A percentile compares a stretch with the other conserved stretches of the same genome.
Evolutionary conservation across 2,113 vertebrate genomes (phyloP).

Genomic region (Sorex araneus): DNA sequence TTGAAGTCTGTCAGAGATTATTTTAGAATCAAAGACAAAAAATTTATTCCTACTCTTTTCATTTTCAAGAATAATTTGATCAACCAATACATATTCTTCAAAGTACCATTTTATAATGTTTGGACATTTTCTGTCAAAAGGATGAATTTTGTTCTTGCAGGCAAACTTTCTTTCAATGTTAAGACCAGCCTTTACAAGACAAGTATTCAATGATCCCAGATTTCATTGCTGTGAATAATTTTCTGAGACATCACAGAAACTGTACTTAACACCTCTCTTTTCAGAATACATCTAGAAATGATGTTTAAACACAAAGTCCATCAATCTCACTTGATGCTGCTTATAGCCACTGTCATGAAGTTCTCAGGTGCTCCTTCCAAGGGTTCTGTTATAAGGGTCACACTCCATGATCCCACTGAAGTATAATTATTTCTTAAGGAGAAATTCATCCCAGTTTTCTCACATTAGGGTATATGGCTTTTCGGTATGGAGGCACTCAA

Average conservation of each 20-base stretch:
- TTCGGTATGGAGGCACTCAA: background rate
- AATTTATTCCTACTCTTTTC: constrained; percentile 93
- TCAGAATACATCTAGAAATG: too few relatives aligned
- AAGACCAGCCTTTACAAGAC: too few relatives aligned
- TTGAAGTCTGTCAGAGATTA: constrained; percentile 86
- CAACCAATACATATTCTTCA: constrained; percentile 89
- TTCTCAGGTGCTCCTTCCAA: too few relatives aligned
- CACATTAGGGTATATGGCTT: background rate
- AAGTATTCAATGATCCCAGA: too few relatives aligned
- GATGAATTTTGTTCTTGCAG: constrained; percentile 87
- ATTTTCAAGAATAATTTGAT: constrained; percentile 92
- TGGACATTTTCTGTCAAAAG: constrained; percentile 93
- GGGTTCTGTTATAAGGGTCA: background rate
- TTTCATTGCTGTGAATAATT: too few relatives aligned
- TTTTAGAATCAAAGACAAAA: constrained; percentile 91
- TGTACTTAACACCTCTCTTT: too few relatives aligned
- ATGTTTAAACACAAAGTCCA: too few relatives aligned
- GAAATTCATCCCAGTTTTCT: background rate
- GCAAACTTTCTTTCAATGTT: constrained; percentile 77
- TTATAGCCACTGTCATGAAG: too few relatives aligned
- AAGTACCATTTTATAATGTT: constrained; percentile 88
- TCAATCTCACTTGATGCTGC: too few relatives aligned
- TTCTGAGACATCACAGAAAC: too few relatives aligned
- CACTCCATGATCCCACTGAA: background rate
- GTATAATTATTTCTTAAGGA: background rate